phyloP scores from a whole-genome alignment of 2,113 vertebrate genomes.

The Acanthochromis polyacanthus region DNA sequence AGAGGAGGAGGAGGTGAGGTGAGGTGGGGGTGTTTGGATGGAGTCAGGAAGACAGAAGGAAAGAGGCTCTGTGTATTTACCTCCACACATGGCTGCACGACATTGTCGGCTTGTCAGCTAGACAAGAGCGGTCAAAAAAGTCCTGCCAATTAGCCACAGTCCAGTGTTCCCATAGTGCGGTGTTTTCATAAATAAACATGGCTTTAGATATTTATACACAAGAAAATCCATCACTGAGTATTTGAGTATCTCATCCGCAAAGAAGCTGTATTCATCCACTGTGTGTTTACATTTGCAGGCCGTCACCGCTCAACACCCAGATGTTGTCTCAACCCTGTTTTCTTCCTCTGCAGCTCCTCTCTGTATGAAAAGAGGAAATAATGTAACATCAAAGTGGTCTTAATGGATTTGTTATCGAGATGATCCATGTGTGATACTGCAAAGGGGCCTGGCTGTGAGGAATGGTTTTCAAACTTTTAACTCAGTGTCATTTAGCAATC shows the following conservation, averaged over 20 bases:
- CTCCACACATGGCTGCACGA: slow-evolving; percentile 66
- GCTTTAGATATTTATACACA: no score
- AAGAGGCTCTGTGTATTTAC: slow-evolving; percentile 64
- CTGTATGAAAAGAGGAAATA: slow-evolving; percentile 36
- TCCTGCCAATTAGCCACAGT: slow-evolving; percentile 49
- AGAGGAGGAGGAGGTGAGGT: slow-evolving; percentile 29
- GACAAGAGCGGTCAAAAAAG: slow-evolving; percentile 39
- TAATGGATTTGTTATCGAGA: slow-evolving; percentile 73
- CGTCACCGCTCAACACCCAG: slow-evolving; percentile 25
- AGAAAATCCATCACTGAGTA: neutral
- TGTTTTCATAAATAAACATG: slow-evolving; percentile 45
- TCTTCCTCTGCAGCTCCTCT: slow-evolving; percentile 30
- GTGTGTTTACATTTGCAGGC: slow-evolving; percentile 47
- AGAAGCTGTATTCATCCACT: neutral
- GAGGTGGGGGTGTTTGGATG: slow-evolving; percentile 37
- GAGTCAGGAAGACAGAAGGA: slow-evolving; percentile 35
- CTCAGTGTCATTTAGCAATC: slow-evolving; percentile 17
- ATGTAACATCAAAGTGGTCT: slow-evolving; percentile 44
- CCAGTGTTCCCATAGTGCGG: slow-evolving; percentile 27
- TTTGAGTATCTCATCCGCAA: slow-evolving; percentile 11
- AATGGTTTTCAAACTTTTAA: slow-evolving; percentile 42
- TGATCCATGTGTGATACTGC: slow-evolving; percentile 51
- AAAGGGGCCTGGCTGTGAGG: slow-evolving; percentile 2
- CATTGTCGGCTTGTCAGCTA: slow-evolving; percentile 62
- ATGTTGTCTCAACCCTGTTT: slow-evolving; percentile 24